phyloP scores from a whole-genome alignment of 2,797 vertebrate species.

The Muscicapa comitata region DNA sequence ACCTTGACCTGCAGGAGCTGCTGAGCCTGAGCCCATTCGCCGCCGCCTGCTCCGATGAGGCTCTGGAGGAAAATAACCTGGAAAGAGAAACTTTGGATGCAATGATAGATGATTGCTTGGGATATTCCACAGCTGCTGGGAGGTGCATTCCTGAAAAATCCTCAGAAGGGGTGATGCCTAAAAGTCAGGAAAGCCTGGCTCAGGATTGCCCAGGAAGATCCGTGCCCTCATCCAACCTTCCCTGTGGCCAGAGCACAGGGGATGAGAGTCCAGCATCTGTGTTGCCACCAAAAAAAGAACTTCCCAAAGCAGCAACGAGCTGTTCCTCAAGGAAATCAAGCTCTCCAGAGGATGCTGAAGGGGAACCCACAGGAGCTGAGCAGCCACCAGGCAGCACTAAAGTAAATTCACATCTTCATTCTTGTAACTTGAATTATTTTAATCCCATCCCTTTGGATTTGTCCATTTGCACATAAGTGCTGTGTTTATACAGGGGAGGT shows the following conservation, averaged over 20 bases:
- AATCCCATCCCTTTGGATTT: background rate
- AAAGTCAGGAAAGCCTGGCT: background rate
- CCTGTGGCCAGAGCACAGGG: background rate
- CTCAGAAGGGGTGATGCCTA: rapidly evolving
- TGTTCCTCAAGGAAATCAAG: background rate
- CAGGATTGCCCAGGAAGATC: background rate
- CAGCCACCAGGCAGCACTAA: background rate
- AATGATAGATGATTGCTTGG: background rate
- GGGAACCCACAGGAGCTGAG: background rate
- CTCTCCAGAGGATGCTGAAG: background rate
- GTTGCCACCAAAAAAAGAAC: background rate
- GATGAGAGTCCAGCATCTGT: background rate
- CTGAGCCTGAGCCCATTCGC: background rate
- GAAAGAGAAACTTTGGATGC: background rate
- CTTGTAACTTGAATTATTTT: background rate
- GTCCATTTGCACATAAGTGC: background rate
- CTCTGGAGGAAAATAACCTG: background rate
- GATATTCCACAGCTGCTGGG: background rate
- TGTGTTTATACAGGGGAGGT: background rate
- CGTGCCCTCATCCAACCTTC: rapidly evolving
- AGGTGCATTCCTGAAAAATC: background rate
- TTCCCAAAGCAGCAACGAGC: background rate
- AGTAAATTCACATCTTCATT: background rate
- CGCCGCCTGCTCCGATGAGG: background rate
- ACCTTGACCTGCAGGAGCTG: slow-evolving; percentile 27